Evolutionary conservation across 2,888 invertebrate genomes (phyloP).

Genomic region (Leptopilina syphax): DNA sequence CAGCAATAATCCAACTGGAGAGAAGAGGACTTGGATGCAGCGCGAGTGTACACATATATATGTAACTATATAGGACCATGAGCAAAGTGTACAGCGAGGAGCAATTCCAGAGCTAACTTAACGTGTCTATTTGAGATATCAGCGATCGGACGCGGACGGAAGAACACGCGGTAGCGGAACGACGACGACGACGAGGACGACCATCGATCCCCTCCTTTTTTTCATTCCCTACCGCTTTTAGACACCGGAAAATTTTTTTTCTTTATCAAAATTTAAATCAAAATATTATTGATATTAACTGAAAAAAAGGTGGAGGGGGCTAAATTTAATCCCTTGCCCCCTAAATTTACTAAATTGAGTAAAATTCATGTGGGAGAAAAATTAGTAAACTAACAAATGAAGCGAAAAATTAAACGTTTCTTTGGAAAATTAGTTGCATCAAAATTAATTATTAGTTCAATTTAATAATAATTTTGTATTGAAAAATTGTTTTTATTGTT

Average conservation of each 20-base stretch:
- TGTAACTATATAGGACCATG: slow-evolving; percentile 11
- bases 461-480: no score
- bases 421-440: no score
- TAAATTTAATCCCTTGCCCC: no score
- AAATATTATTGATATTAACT: no score
- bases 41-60: slow-evolving; percentile 42
- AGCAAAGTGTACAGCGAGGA: slow-evolving; percentile 31
- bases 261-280: no score
- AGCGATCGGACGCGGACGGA: slow-evolving; percentile 63
- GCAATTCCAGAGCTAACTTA: slow-evolving; percentile 59
- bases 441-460: no score
- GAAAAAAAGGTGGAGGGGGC: no score
- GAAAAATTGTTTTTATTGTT: no score
- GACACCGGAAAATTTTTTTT: background rate
- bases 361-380: no score
- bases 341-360: no score
- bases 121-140: slow-evolving; percentile 74
- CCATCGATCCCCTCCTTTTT: slow-evolving; percentile 21
- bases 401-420: no score
- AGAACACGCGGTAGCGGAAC: slow-evolving; percentile 63
- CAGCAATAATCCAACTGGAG: slow-evolving; percentile 49
- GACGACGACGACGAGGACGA: slow-evolving; percentile 38
- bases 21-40: slow-evolving; percentile 30
- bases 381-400: no score
- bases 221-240: background rate